Conservation (phyloP, 2,888 invertebrate genomes). For the Netelia inedita region DNA sequence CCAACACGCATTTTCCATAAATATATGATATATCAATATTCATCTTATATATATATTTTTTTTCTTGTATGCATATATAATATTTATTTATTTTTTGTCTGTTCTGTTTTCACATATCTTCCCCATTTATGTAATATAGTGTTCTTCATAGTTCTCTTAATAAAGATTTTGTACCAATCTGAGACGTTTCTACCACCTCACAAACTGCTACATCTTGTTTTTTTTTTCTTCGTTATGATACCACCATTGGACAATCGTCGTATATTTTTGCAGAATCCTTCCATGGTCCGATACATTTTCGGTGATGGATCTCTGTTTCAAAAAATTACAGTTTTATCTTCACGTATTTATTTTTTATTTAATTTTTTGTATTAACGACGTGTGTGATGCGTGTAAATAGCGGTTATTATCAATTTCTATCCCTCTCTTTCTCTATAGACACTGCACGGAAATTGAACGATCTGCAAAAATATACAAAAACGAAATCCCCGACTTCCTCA, state of each 20-base stretch:
- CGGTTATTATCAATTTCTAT: neutral
- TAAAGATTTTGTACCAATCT: conserved; percentile 78
- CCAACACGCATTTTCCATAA: conserved; percentile 83
- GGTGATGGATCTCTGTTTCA: neutral
- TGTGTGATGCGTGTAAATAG: neutral
- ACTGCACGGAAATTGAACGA: conserved; percentile 34
- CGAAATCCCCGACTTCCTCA: conserved; percentile 12
- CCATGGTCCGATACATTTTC: neutral
- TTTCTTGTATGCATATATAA: conserved; percentile 65
- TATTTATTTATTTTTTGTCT: conserved; percentile 66
- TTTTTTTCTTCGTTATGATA: conserved; percentile 16
- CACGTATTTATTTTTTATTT: neutral
- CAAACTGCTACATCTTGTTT: conserved; percentile 49
- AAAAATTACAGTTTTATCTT: neutral
- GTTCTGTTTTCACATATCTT: conserved; percentile 49
- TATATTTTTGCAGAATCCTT: conserved; percentile 72
- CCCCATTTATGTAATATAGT: conserved; percentile 61
- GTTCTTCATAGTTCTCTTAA: conserved; percentile 67
- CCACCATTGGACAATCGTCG: conserved; percentile 11
- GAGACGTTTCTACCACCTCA: conserved; percentile 72
- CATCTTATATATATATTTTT: conserved; percentile 71
- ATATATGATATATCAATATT: conserved; percentile 82
- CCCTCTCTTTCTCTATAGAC: conserved; percentile 10
- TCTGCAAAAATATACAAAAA: conserved; percentile 65
- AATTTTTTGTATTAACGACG: conserved; percentile 16